Evolutionary conservation across 2,113 vertebrate species (phyloP), one percentile per base, ranked within the genome.

Genomic region (Paralichthys olivaceus): DNA sequence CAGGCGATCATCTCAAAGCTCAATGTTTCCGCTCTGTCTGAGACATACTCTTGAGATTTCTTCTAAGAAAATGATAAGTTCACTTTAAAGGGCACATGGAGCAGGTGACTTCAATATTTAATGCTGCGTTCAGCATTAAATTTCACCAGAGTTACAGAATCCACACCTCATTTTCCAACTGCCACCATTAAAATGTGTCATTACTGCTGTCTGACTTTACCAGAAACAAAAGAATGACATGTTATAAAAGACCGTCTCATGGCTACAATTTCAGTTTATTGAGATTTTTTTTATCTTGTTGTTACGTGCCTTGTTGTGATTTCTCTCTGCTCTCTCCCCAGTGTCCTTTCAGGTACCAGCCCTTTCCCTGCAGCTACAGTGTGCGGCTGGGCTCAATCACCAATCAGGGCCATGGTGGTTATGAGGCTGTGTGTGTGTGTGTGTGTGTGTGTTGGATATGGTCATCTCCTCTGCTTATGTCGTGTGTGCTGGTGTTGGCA

Each of bases 1-100:
- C 84, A 91, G 87, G 80, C 79, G 67, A 51, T 81, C 62, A 43
- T 79, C 90, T 91, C 59, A 86, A 74, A 72, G 49, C 78, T 78
- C 76, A 71, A 45, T 75, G 72, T 79, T 83, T 74, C 54, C 72
- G 77, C 84, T 86, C 67, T 49, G 56, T 55, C 72, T 74, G 70
- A 88, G 61, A 51, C 68, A 84, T 84, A 87, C 70, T 72, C 58
- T 56, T 70, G 26, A 32, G 67, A 72, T 70, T 75, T 79, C 63
- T 84, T 61, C 22, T 49, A 58, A 62, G 69, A 85, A 55, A 29
- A 51, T 64, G 45, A 84, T 74, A 75, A 71, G 62, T 58, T 80
- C 55, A 68, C 76, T 85, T 73, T 76, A 34, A 69, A 72, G 34
- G 72, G 32, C 58, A 75, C 58, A 75, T 56, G 22, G 81, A 90